A percentile compares a stretch with the other conserved stretches of the same genome.
Evolutionary conservation across 1,140 invertebrate species (phyloP).

Genomic region (Ladona fulva): DNA sequence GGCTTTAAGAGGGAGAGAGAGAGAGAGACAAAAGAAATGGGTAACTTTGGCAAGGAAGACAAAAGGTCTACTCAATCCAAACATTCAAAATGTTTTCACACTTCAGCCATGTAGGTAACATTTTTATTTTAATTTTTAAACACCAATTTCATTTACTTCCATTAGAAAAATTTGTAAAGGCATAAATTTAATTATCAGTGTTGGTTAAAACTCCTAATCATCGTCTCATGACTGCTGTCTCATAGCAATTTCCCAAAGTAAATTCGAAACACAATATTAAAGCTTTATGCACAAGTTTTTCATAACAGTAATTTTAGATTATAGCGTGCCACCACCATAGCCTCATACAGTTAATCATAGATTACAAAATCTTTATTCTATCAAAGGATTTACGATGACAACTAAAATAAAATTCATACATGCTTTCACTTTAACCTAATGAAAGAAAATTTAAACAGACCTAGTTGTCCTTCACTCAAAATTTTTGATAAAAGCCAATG

Average conservation of each 20-base stretch:
- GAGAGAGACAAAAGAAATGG: background rate
- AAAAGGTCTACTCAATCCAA: background rate
- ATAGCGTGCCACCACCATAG: background rate
- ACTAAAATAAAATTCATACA: background rate
- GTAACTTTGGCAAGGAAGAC: background rate
- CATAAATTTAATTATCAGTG: background rate
- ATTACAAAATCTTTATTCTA: background rate
- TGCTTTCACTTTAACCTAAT: background rate
- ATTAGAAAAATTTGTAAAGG: background rate
- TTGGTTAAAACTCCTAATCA: background rate
- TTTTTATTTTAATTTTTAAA: background rate
- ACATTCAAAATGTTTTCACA: background rate
- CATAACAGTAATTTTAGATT: background rate
- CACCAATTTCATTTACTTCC: conserved; percentile 6
- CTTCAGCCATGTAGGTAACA: background rate
- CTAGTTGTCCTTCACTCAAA: too few species aligned
- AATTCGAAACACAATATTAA: background rate
- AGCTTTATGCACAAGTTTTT: background rate
- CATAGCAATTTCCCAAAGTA: background rate
- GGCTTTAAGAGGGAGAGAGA: background rate
- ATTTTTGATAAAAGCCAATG: too few species aligned
- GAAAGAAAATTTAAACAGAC: background rate
- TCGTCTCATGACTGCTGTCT: background rate
- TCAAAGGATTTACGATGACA: background rate
- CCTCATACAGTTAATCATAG: background rate